These are phyloP conservation scores for Scaptomyza flava DNA, from an alignment of 2,888 invertebrate species.

Conservation along the genomic window DNA sequence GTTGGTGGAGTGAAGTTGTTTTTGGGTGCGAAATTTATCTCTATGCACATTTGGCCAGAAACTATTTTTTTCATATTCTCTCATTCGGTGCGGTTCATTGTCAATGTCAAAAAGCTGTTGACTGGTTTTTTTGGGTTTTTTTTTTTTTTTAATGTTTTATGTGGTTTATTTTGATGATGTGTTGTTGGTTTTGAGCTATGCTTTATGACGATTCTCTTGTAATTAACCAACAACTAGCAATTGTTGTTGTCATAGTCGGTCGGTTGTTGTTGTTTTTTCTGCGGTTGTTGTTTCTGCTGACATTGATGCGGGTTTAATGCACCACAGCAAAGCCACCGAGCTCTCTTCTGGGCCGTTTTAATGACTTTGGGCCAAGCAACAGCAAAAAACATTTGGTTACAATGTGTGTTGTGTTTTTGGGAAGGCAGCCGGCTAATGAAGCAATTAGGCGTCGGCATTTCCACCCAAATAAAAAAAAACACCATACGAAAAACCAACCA, in stretches of 20 bases:
- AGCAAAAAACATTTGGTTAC: conserved; percentile 35
- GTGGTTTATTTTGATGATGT: conserved; percentile 13
- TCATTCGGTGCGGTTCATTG: conserved; percentile 60
- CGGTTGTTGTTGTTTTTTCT: conserved; percentile 11
- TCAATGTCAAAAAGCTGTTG: conserved; percentile 72
- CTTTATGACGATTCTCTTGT: conserved; percentile 65
- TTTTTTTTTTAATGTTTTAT: conserved; percentile 4
- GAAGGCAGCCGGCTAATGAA: conserved; percentile 61
- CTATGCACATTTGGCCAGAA: conserved; percentile 38
- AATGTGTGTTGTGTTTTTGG: conserved; percentile 10
- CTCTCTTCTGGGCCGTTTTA: conserved; percentile 41
- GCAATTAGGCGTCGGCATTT: conserved; percentile 70
- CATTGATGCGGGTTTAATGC: conserved; percentile 79
- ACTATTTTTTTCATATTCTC: conserved; percentile 31
- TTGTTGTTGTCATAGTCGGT: conserved; percentile 12
- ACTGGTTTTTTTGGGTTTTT: conserved; percentile 63
- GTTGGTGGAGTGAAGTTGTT: neutral
- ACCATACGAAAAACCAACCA: neutral
- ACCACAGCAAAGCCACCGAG: conserved; percentile 32
- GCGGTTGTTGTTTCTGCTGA: conserved; percentile 41
- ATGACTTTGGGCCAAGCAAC: conserved; percentile 40
- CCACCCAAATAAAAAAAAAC: conserved; percentile 39
- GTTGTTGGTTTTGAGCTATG: conserved; percentile 40
- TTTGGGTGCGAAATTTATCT: conserved; percentile 62
- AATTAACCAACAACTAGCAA: conserved; percentile 64